A percentile compares a stretch with the other conserved stretches of the same genome.
phyloP scores from a whole-genome alignment of 2,113 vertebrate species.

The Narcine bancroftii region DNA sequence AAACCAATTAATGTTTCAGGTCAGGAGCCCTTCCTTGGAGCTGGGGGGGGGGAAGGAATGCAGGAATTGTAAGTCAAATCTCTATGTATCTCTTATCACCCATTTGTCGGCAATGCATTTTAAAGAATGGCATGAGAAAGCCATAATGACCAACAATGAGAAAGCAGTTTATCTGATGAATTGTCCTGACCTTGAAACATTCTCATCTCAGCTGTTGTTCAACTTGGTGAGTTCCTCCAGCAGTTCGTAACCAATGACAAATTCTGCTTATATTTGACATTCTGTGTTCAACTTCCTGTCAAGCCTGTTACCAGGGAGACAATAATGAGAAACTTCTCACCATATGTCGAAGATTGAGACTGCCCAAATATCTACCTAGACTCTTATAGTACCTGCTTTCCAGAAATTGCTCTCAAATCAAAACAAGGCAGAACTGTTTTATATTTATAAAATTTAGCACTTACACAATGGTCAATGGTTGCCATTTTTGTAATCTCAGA shows the following conservation, averaged over 20 bases:
- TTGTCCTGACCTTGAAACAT: too few species aligned
- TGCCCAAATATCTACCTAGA: background rate
- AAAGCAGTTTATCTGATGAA: too few species aligned
- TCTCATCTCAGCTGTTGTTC: too few species aligned
- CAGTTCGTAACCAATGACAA: background rate
- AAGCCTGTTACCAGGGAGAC: background rate
- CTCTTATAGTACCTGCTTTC: background rate
- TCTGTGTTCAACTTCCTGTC: background rate
- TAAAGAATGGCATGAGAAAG: too few species aligned
- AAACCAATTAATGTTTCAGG: too few species aligned
- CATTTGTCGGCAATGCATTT: too few species aligned
- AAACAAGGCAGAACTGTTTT: background rate
- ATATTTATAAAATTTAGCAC: background rate
- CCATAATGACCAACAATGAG: too few species aligned
- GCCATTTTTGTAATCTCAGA: background rate
- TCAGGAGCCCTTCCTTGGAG: too few species aligned
- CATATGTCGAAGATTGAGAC: background rate
- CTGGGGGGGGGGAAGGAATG: too few species aligned
- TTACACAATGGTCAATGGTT: background rate
- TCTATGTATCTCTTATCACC: too few species aligned
- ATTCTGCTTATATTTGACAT: background rate
- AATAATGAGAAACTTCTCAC: slow-evolving; percentile 8
- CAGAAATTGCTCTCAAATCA: background rate
- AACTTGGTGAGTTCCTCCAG: too few species aligned
- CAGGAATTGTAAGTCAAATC: too few species aligned